A percentile compares a stretch with the other conserved stretches of the same genome.
phyloP scores from a whole-genome alignment of 2,888 invertebrate genomes.

The Pandemis corylana region DNA sequence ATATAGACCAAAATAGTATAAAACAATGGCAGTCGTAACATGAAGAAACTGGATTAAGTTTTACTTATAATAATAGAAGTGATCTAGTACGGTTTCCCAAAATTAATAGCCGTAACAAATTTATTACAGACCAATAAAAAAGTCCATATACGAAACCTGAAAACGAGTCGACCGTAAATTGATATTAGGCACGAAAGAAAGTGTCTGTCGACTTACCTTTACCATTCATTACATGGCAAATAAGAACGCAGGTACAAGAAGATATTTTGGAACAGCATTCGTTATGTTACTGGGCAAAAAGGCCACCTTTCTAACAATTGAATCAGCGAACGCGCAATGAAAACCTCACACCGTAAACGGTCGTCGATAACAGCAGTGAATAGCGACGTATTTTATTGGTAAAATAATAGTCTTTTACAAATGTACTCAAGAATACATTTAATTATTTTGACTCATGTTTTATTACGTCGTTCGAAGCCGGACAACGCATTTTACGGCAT shows the following conservation, averaged over 20 bases:
- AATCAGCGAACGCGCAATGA: slow-evolving; percentile 7
- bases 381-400: slow-evolving; percentile 2
- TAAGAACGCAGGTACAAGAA: not conserved
- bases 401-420: slow-evolving; percentile 20
- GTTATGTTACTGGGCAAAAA: not conserved
- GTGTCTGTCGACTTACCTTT: not conserved
- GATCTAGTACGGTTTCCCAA: not conserved
- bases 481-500: slow-evolving; percentile 55
- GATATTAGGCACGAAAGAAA: slow-evolving; percentile 10
- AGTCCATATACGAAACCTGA: not conserved
- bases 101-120: slow-evolving; percentile 5
- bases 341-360: not conserved
- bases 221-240: not conserved
- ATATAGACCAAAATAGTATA: not conserved
- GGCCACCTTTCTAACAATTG: not conserved
- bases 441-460: slow-evolving; percentile 52
- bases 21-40: not conserved
- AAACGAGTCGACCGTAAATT: slow-evolving; percentile 4
- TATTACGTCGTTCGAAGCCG: slow-evolving; percentile 53
- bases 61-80: too few relatives aligned
- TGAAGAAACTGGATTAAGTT: too few relatives aligned
- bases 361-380: slow-evolving; percentile 8
- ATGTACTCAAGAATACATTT: slow-evolving; percentile 46
- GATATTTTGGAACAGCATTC: not conserved
- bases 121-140: slow-evolving; percentile 9